Conservation (phyloP, 2,113 vertebrate genomes). For the Leiothrix lutea region DNA sequence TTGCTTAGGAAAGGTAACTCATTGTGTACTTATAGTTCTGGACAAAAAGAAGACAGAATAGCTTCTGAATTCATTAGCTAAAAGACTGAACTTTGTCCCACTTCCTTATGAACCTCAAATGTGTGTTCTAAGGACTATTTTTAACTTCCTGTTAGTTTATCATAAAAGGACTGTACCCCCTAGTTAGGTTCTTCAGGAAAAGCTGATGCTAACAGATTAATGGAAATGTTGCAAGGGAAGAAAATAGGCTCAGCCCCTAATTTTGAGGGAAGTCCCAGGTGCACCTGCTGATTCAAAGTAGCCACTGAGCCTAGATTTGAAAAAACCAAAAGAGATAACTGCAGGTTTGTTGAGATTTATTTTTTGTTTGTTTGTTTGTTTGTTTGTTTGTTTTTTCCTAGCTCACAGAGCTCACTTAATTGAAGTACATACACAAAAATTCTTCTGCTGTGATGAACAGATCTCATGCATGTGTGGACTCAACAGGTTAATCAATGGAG, state of each 20-base stretch:
- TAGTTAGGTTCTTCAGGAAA: not conserved
- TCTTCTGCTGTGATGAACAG: not conserved
- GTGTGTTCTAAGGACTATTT: not conserved
- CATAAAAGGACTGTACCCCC: not conserved
- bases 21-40: not conserved
- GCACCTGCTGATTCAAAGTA: not conserved
- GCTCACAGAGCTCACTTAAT: not conserved
- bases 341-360: not conserved
- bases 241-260: not conserved
- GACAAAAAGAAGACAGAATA: not conserved
- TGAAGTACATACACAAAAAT: not conserved
- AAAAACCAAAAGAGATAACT: not conserved
- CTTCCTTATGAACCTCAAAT: not conserved
- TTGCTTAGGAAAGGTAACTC: not conserved
- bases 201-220: not conserved
- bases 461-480: not conserved
- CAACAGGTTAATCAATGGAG: conserved; percentile 11
- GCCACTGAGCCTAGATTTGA: not conserved
- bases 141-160: not conserved
- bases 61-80: not conserved
- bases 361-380: not conserved
- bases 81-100: not conserved
- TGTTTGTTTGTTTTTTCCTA: not conserved
- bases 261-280: not conserved
- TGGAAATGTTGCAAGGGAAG: not conserved